Evolutionary conservation across 2,797 vertebrate genomes (phyloP).

Genomic region (Pseudomugil gertrudae): DNA sequence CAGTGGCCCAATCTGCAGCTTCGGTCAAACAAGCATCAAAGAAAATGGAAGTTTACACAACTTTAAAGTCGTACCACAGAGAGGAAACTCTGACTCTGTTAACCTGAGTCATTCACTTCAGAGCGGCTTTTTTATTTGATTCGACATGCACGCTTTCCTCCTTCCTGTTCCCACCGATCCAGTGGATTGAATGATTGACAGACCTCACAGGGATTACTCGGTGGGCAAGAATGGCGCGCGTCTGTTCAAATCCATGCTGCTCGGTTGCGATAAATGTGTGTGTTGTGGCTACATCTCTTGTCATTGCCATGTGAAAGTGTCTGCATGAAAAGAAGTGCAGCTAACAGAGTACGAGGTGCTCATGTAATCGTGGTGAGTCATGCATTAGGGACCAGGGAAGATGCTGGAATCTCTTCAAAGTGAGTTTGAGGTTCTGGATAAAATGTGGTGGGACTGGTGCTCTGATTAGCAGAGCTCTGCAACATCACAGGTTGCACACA

Average conservation of each 20-base stretch:
- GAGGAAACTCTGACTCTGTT: slow-evolving; percentile 36
- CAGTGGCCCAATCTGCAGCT: slow-evolving; percentile 57
- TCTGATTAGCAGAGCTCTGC: slow-evolving; percentile 24
- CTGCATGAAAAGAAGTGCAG: slow-evolving; percentile 20
- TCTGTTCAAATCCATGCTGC: slow-evolving; percentile 4
- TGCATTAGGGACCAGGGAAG: slow-evolving; percentile 22
- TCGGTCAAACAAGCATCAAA: slow-evolving; percentile 69
- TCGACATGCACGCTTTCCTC: slow-evolving; percentile 28
- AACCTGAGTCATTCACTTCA: slow-evolving; percentile 33
- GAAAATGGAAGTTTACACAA: slow-evolving; percentile 56
- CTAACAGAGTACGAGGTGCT: slow-evolving; percentile 52
- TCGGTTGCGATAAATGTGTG: slow-evolving; percentile 6
- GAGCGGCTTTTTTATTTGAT: slow-evolving; percentile 29
- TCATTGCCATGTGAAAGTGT: slow-evolving; percentile 31
- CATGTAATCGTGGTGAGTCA: slow-evolving; percentile 62
- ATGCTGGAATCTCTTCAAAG: slow-evolving; percentile 70
- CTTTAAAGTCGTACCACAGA: slow-evolving; percentile 29
- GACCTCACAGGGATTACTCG: slow-evolving; percentile 9
- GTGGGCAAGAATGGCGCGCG: slow-evolving; percentile 9
- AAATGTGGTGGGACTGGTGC: slow-evolving; percentile 24
- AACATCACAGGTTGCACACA: slow-evolving; percentile 19
- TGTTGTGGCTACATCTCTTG: slow-evolving; percentile 13
- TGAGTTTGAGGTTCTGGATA: slow-evolving; percentile 59
- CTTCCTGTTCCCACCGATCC: slow-evolving; percentile 24
- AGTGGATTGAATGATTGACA: slow-evolving; percentile 7